Conservation (phyloP, 2,113 vertebrate species). For the Gorsachius goisagi region DNA sequence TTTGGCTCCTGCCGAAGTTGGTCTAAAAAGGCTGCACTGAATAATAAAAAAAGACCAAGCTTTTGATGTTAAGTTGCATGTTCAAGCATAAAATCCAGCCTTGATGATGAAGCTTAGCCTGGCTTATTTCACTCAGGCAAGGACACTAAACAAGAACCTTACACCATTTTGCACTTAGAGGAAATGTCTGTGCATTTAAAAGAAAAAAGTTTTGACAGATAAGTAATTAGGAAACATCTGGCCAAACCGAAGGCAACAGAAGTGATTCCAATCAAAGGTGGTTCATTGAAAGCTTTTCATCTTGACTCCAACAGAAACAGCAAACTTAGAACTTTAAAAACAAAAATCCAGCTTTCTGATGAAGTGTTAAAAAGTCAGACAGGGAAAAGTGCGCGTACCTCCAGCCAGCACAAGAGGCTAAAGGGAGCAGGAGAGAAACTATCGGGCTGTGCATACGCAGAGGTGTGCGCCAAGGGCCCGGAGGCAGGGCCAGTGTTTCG, state of each 20-base stretch:
- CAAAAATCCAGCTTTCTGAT: neutral
- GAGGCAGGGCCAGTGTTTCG: neutral
- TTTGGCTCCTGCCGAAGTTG: constrained; percentile 50
- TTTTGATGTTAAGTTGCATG: constrained; percentile 61
- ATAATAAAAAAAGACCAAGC: constrained; percentile 62
- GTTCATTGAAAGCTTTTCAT: constrained; percentile 61
- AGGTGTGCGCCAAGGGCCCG: neutral
- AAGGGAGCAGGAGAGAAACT: neutral
- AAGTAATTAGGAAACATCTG: constrained; percentile 69
- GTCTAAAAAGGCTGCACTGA: constrained; percentile 36
- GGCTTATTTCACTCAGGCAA: constrained; percentile 40
- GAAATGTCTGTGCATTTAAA: constrained; percentile 38
- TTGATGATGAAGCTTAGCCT: constrained; percentile 44
- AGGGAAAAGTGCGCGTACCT: neutral
- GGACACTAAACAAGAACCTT: constrained; percentile 29
- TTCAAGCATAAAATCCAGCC: constrained; percentile 55
- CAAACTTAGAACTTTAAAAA: constrained; percentile 29
- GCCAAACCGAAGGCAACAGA: constrained; percentile 52
- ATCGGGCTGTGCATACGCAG: fast-evolving
- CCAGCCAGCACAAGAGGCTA: neutral
- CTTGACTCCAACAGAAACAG: constrained; percentile 20
- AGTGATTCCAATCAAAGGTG: constrained; percentile 64
- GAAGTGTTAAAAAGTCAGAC: constrained; percentile 44
- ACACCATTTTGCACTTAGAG: constrained; percentile 33
- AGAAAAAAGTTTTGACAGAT: constrained; percentile 25